Conservation (phyloP, 2,113 vertebrate species). For the Pao palembangensis region DNA sequence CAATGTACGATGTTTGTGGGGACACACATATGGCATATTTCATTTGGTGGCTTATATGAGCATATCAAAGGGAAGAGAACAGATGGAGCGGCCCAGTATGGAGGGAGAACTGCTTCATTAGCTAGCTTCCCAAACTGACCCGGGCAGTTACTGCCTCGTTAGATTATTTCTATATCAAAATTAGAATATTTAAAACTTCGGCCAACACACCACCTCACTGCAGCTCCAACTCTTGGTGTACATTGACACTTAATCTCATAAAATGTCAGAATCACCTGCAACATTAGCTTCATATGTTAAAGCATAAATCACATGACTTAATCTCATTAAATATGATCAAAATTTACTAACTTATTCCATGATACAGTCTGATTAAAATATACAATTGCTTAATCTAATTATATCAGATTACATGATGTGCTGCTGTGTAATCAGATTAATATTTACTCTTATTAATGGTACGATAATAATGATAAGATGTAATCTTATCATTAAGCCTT, state of each 20-base stretch:
- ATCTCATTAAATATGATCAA: no score
- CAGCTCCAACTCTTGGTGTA: background rate
- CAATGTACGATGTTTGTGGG: background rate
- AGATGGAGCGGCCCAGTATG: background rate
- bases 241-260: background rate
- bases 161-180: background rate
- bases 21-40: background rate
- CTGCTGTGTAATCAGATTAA: no score
- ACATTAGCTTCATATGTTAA: no score
- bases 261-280: background rate
- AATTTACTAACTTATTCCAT: no score
- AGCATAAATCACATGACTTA: no score
- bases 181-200: background rate
- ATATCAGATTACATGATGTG: no score
- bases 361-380: no score
- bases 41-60: conserved; percentile 1
- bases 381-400: no score
- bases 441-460: no score
- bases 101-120: background rate
- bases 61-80: conserved; percentile 12
- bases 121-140: background rate
- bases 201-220: background rate
- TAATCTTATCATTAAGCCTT: no score
- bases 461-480: background rate
- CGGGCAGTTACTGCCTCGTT: background rate